A percentile compares a stretch with the other conserved stretches of the same genome.
These are phyloP conservation scores for Drosophila parvula DNA, from an alignment of 1,140 invertebrate genomes.

Conservation along the genomic window DNA sequence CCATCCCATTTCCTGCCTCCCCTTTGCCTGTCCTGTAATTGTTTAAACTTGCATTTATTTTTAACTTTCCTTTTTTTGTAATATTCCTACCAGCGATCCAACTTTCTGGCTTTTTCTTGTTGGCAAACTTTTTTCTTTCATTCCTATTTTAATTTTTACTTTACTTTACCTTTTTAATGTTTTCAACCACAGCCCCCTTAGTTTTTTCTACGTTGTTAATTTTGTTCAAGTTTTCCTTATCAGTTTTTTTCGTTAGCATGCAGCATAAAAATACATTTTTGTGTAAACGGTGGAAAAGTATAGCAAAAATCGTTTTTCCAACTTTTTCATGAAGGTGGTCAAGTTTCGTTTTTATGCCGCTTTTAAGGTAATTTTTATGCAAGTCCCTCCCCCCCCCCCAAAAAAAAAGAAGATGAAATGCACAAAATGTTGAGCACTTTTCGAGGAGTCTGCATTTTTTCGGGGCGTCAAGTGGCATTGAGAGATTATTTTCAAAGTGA, in stretches of 20 bases:
- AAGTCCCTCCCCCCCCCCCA: too few relatives aligned
- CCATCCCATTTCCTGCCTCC: slow-evolving; percentile 20
- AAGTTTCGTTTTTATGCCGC: slow-evolving; percentile 1
- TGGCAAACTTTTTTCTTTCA: slow-evolving; percentile 58
- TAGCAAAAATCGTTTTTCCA: slow-evolving; percentile 39
- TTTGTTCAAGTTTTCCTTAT: slow-evolving; percentile 68
- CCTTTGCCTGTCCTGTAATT: slow-evolving; percentile 64
- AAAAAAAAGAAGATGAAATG: slow-evolving; percentile 22
- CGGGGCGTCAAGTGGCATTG: slow-evolving; percentile 24
- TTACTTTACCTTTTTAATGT: slow-evolving; percentile 37
- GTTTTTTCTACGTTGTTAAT: slow-evolving; percentile 59
- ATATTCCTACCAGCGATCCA: slow-evolving; percentile 16
- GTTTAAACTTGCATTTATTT: slow-evolving; percentile 78
- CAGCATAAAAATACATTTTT: slow-evolving; percentile 30
- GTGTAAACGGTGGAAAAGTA: slow-evolving; percentile 37
- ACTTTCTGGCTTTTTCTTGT: slow-evolving; percentile 51
- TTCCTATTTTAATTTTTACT: slow-evolving; percentile 36
- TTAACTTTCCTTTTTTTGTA: slow-evolving; percentile 54
- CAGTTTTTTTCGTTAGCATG: slow-evolving; percentile 50
- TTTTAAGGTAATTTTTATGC: slow-evolving; percentile 22
- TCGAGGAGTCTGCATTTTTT: slow-evolving; percentile 32
- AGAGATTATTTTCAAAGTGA: slow-evolving; percentile 39
- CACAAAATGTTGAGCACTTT: slow-evolving; percentile 28
- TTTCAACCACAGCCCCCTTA: not conserved
- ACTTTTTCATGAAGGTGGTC: slow-evolving; percentile 18